phyloP scores from a whole-genome alignment of 2,797 vertebrate species.

The Pogoniulus pusillus region DNA sequence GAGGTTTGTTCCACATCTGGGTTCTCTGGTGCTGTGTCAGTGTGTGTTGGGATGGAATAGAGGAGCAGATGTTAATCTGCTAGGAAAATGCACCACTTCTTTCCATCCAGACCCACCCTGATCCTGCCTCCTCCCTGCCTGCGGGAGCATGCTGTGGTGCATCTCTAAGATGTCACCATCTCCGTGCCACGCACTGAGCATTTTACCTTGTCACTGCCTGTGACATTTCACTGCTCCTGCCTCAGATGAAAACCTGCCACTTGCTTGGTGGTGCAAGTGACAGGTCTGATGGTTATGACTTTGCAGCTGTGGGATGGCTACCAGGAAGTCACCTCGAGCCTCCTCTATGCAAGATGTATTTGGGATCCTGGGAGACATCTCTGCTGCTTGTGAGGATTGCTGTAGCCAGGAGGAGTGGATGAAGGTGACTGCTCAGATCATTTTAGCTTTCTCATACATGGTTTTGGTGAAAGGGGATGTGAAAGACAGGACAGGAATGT shows the following conservation, averaged over 20 bases:
- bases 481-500: neutral
- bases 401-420: neutral
- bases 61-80: neutral
- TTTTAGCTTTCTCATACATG: neutral
- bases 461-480: neutral
- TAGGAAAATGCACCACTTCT: neutral
- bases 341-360: neutral
- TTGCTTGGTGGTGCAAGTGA: neutral
- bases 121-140: neutral
- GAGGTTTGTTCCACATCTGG: neutral
- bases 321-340: neutral
- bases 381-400: neutral
- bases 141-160: accelerated
- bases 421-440: neutral
- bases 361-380: neutral
- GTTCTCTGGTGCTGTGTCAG: neutral
- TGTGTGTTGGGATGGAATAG: neutral
- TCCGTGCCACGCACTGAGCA: accelerated
- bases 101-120: neutral
- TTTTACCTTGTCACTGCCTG: neutral
- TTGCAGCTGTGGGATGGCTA: neutral
- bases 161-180: neutral
- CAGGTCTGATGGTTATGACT: neutral
- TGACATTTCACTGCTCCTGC: neutral
- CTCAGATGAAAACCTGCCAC: neutral